Percentiles rank a stretch among this genome's conserved stretches.
These are phyloP conservation scores for Diglossa cyanea DNA, from an alignment of 2,797 vertebrate species.

Conservation along the genomic window DNA sequence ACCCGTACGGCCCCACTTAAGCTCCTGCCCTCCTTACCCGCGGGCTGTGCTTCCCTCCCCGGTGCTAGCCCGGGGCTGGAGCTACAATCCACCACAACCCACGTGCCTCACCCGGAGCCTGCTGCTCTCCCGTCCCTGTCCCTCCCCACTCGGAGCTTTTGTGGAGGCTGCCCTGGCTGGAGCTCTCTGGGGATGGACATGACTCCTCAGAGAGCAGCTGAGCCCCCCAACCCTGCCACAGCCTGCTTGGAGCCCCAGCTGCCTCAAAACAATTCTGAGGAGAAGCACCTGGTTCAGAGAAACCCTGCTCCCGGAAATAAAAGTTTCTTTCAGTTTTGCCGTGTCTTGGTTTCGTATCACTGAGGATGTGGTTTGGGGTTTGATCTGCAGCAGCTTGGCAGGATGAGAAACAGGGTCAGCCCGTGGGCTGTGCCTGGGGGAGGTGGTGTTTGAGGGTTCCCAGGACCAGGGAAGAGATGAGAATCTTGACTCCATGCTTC, in stretches of 20 bases:
- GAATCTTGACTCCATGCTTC: too few relatives aligned
- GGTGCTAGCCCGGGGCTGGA: accelerated
- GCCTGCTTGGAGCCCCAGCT: background rate
- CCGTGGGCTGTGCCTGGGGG: accelerated
- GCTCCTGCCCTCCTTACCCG: accelerated
- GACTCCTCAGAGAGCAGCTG: background rate
- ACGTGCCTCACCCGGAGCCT: accelerated
- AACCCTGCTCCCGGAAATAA: background rate
- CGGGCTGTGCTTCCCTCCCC: background rate
- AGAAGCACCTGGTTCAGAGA: accelerated
- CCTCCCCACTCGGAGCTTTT: accelerated
- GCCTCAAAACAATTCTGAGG: background rate
- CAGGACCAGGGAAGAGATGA: too few relatives aligned
- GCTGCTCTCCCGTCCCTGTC: background rate
- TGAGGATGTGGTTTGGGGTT: background rate
- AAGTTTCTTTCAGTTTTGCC: background rate
- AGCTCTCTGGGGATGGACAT: background rate
- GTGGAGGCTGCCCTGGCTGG: background rate
- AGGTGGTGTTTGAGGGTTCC: background rate
- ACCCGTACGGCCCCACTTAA: accelerated
- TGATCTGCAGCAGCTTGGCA: accelerated
- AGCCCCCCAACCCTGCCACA: background rate
- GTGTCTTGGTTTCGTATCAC: accelerated
- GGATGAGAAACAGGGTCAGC: accelerated
- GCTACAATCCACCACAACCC: background rate